Base-by-base conservation (phyloP, 2,113 vertebrate species). In the Melospiza georgiana region DNA sequence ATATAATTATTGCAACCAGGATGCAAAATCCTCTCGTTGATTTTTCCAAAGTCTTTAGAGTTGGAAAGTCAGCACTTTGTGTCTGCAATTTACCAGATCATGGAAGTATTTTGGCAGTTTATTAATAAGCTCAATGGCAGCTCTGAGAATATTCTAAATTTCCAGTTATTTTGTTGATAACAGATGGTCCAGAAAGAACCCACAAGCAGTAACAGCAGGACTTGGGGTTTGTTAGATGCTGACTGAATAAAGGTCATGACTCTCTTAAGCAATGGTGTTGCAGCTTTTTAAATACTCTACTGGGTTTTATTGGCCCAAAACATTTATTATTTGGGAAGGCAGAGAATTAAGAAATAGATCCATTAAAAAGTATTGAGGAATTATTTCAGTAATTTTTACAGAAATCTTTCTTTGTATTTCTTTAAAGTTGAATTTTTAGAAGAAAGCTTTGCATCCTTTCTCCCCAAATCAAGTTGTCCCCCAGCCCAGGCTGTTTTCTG, bases 181-280 rank as follows among this genome's bases (percentile, higher is more conserved):
- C 90, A 94, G 89, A 96, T 96, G 93, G 91, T 78, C 48, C 66
- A 94, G 89, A 88, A 86, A 61, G 90, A 85, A 72, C 90, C 65
- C 30, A 9, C 33, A 54, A 94, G 85, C 90, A 55, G 63, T 33
- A 87, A 83, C 93, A 96, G 96, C 94, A 89, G 93, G 94, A 30
- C 84, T 80, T 73, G 81, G 44, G 90, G 66, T 59, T 83, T 88
- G 83, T 35, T 88, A 67, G 72, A 67, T 92, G 27, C 1, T 81
- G 93, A 52, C 52, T 92, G 94, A 90, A 78, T 90, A 92, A 87
- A 95, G 95, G 93, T 95, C 73, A 4, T 61, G 91, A 87, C 91
- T 95, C 81, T 93, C 86, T 72, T 59, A 51, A 89, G 89, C 89
- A 94, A 89, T 48, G 25, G 28, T 54, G 23, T 76, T 68, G 10